A percentile compares a stretch with the other conserved stretches of the same genome.
These are phyloP conservation scores for Lordiphosa clarofinis DNA, from an alignment of 1,140 invertebrate species.

Conservation along the genomic window DNA sequence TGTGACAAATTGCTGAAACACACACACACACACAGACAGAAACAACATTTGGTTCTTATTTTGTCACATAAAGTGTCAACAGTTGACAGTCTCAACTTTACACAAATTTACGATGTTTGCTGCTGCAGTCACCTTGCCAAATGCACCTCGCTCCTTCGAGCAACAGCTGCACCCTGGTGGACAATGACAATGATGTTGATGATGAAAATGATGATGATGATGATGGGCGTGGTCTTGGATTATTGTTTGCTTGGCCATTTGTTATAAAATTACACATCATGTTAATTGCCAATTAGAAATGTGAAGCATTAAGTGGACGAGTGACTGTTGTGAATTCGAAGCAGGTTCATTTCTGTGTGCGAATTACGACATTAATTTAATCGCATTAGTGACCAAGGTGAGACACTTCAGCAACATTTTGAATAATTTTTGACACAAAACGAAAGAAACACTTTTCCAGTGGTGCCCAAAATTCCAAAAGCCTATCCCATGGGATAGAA, in stretches of 20 bases:
- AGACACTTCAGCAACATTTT: no score
- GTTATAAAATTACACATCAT: constrained; percentile 48
- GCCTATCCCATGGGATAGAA: no score
- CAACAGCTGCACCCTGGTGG: constrained; percentile 15
- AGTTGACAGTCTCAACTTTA: constrained; percentile 53
- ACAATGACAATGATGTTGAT: no score
- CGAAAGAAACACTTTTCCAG: no score
- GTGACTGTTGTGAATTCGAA: constrained; percentile 18
- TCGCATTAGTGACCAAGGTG: no score
- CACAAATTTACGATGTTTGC: constrained; percentile 47
- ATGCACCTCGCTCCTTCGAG: not conserved
- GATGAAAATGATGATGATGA: no score
- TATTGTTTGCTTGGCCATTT: constrained; percentile 37
- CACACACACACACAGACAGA: not conserved
- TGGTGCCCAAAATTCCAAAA: no score
- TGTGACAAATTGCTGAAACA: no score
- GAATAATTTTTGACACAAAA: no score
- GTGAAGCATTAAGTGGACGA: constrained; percentile 36
- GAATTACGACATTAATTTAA: not conserved
- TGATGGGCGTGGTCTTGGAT: constrained; percentile 11
- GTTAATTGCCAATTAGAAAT: constrained; percentile 53
- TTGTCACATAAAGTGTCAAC: constrained; percentile 57
- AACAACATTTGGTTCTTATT: constrained; percentile 48
- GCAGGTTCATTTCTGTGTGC: not conserved
- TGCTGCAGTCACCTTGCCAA: not conserved